Base-by-base conservation (phyloP, 2,113 vertebrate genomes). In the Cranoglanis bouderius region DNA sequence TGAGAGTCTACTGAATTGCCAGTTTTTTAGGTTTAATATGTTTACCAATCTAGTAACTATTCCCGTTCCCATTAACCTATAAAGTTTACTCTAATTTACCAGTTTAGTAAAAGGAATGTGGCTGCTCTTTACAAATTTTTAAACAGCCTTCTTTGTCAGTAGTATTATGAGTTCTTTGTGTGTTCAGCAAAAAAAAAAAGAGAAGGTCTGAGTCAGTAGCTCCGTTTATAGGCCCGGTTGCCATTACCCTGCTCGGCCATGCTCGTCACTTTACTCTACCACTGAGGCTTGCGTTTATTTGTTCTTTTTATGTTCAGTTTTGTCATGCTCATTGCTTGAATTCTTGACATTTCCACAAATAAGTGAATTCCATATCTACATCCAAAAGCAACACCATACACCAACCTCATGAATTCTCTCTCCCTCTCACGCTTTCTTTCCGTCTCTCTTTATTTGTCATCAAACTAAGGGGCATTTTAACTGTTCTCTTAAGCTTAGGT, bases 311-410 rank as follows among this genome's bases (percentile, higher is more conserved):
- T 40, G 6, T 90, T 93, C 89, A 92, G 84, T 94, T 92, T 93
- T 92, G 85, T 91, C 55, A 88, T 91, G 91, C 85, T 91, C 94
- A 94, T 95, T 92, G 92, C 92, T 94, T 85, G 88, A 95, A 95
- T 96, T 95, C 94, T 93, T 94, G 88, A 94, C 93, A 95, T 95
- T 95, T 95, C 92, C 93, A 94, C 94, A 95, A 95, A 95, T 95
- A 95, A 94, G 91, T 93, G 91, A 94, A 94, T 94, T 95, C 93
- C 93, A 92, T 82, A 5, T 6, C 57, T 78, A 86, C 46, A 88
- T 94, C 94, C 94, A 95, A 96, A 91, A 94, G 94, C 93, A 95
- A 95, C 94, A 95, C 84, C 91, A 84, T 74, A 57, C 70, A 21
- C 78, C 59, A 86, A 84, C 86, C 87, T 77, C 57, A n/a, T 70